A percentile compares a stretch with the other conserved stretches of the same genome.
Evolutionary conservation across 1,140 invertebrate species (phyloP).

Genomic region (Zaprionus inermis): DNA sequence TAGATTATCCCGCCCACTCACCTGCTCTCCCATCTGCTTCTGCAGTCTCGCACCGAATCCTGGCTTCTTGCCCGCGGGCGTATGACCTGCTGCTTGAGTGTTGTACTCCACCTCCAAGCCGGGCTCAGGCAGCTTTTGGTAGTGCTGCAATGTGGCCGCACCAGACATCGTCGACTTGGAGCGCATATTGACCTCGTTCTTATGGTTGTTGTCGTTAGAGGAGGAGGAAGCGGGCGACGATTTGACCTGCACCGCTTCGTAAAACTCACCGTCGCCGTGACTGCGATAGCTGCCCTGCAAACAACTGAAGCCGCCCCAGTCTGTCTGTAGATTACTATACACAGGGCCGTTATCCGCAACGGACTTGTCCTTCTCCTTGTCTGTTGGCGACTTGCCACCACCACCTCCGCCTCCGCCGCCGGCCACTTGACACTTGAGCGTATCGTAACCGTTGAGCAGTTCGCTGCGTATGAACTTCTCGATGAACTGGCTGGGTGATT

Average conservation of each 20-base stretch:
- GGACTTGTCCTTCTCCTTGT: slow-evolving; percentile 39
- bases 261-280: slow-evolving; percentile 68
- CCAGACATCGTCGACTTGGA: slow-evolving; percentile 38
- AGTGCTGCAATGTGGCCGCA: slow-evolving; percentile 66
- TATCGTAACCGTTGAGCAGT: slow-evolving; percentile 71
- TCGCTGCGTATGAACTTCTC: slow-evolving; percentile 74
- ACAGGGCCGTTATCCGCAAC: slow-evolving; percentile 28
- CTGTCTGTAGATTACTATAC: slow-evolving; percentile 47
- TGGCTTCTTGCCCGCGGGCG: slow-evolving; percentile 57
- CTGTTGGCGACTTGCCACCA: slow-evolving; percentile 23
- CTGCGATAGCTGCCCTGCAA: slow-evolving; percentile 75
- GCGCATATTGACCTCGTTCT: slow-evolving; percentile 57
- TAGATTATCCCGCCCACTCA: slow-evolving; percentile 25
- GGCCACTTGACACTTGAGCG: slow-evolving; percentile 55
- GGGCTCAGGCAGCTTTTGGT: slow-evolving; percentile 64
- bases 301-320: slow-evolving; percentile 62
- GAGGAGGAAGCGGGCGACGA: slow-evolving; percentile 19
- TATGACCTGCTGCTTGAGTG: slow-evolving; percentile 57
- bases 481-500: slow-evolving; percentile 71
- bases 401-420: slow-evolving; percentile 9
- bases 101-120: slow-evolving; percentile 62
- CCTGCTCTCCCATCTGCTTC: slow-evolving; percentile 50
- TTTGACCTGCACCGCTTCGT: slow-evolving; percentile 64
- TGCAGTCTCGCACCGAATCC: slow-evolving; percentile 45
- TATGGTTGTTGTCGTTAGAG: slow-evolving; percentile 7